Evolutionary conservation across 2,888 invertebrate species (phyloP).

Genomic region (Chrysotoxum bicinctum): DNA sequence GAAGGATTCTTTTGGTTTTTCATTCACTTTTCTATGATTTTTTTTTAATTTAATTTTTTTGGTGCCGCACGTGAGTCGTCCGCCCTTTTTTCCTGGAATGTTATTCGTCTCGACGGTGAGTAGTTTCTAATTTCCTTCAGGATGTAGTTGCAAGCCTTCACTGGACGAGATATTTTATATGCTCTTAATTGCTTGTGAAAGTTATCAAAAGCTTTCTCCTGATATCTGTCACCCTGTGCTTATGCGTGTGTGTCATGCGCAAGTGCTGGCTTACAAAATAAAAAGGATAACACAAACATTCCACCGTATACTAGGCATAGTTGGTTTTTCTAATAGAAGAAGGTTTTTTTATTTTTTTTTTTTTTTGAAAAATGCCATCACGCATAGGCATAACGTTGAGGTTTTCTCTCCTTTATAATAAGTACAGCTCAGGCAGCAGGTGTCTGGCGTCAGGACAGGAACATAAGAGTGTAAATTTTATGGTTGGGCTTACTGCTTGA

Average conservation of each 20-base stretch:
- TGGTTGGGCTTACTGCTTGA: conserved; percentile 40
- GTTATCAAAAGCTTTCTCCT: conserved; percentile 56
- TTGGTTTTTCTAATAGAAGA: conserved; percentile 29
- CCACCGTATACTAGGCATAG: conserved; percentile 13
- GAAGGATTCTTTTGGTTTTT: background rate
- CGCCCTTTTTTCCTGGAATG: conserved; percentile 47
- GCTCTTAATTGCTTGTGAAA: background rate
- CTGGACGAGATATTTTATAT: conserved; percentile 19
- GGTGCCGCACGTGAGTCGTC: conserved; percentile 32
- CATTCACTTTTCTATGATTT: background rate
- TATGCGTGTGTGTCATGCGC: conserved; percentile 55
- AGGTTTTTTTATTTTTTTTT: conserved; percentile 38
- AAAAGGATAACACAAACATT: conserved; percentile 23
- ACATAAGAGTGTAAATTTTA: conserved; percentile 42
- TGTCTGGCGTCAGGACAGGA: conserved; percentile 49
- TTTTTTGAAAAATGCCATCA: conserved; percentile 57
- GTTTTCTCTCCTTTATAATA: conserved; percentile 9
- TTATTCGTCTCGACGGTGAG: conserved; percentile 61
- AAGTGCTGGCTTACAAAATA: conserved; percentile 7
- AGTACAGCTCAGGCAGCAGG: conserved; percentile 61
- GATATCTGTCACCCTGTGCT: conserved; percentile 51
- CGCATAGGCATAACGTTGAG: conserved; percentile 37
- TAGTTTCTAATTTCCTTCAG: conserved; percentile 51
- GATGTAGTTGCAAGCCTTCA: conserved; percentile 52
- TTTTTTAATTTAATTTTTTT: background rate